Evolutionary conservation across 35 echinoderm and acorn worm genomes (phyloP).

Genomic region (Apostichopus californicus): DNA sequence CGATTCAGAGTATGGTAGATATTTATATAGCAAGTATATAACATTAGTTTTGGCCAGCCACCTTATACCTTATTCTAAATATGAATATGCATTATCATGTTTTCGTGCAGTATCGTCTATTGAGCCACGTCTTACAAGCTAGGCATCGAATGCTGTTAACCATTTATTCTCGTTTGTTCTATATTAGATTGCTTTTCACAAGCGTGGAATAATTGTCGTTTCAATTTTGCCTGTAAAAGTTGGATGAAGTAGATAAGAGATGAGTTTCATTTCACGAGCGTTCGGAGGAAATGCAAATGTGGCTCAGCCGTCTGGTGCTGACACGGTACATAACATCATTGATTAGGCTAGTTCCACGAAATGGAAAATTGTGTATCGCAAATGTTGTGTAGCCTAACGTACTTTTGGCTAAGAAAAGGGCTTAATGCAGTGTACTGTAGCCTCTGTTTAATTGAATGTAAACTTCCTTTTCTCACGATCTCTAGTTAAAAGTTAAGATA

Average conservation of each 20-base stretch:
- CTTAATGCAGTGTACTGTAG: neutral
- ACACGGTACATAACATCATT: neutral
- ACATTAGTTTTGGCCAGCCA: neutral
- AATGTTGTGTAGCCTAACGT: neutral
- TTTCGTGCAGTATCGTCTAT: neutral
- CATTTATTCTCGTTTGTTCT: neutral
- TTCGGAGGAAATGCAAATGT: slow-evolving; percentile 27
- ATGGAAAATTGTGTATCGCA: neutral
- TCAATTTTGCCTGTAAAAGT: neutral
- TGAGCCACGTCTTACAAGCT: neutral
- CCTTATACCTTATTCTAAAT: neutral
- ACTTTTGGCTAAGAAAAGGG: too few relatives aligned
- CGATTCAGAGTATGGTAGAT: too few relatives aligned
- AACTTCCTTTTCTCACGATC: too few relatives aligned
- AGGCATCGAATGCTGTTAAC: neutral
- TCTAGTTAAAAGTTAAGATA: neutral
- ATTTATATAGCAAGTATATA: neutral
- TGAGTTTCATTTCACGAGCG: slow-evolving; percentile 17
- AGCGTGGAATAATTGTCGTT: neutral
- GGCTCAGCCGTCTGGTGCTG: slow-evolving; percentile 24
- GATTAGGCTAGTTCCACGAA: slow-evolving; percentile 7
- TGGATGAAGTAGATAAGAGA: slow-evolving; percentile 12
- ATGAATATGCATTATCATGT: slow-evolving; percentile 3
- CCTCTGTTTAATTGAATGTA: neutral
- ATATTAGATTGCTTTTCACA: neutral